Evolutionary conservation across 2,113 vertebrate genomes (phyloP), one percentile per base, ranked within the genome.

Genomic region (Hypocryptadius cinnamomeus): DNA sequence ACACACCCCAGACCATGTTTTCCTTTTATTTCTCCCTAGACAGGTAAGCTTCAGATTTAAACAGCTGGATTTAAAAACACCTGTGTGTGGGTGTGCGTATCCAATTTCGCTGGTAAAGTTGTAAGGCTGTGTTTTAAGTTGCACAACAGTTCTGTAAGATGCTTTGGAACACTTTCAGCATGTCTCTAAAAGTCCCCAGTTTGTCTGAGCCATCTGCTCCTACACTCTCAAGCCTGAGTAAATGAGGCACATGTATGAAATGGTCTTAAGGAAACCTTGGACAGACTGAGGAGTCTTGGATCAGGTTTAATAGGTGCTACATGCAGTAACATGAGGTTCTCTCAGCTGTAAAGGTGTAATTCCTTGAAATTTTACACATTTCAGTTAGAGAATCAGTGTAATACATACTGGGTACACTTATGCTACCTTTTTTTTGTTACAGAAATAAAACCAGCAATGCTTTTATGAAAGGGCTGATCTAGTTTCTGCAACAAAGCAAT

Each of bases 51-150:
- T 47, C 61, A 48, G 53, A 76, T 61, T 45, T 48, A 28, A 81
- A n/a, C 21, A 33, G 16, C 33, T 40, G 54, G 28, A 71, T 72
- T 76, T 63, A 33, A 63, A 79, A 82, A 19, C 18, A 59, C 1
- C 6, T 28, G 16, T 1, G 1, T 37, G 47, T 8, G 8, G 11
- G 21, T 1, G 24, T 6, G 25, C 48, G 14, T 5, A 19, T 22
- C 9, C 31, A 13, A 53, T 30, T 80, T 59, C 42, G 59, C 48
- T 25, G 10, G 16, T 54, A 13, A 68, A 57, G 16, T 30, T n/a
- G 20, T 40, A 60, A 64, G 28, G n/a, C n/a, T 48, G 37, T 31
- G 6, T 18, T 68, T 68, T n/a, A 68, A 61, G 39, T 6, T 10
- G 8, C 37, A 33, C 23, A 88, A 60, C 33, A 39, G 57, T 31